Conservation (phyloP, 30 jellyfish, hydroid and myxozoan species). For the Aurelia sp. region DNA sequence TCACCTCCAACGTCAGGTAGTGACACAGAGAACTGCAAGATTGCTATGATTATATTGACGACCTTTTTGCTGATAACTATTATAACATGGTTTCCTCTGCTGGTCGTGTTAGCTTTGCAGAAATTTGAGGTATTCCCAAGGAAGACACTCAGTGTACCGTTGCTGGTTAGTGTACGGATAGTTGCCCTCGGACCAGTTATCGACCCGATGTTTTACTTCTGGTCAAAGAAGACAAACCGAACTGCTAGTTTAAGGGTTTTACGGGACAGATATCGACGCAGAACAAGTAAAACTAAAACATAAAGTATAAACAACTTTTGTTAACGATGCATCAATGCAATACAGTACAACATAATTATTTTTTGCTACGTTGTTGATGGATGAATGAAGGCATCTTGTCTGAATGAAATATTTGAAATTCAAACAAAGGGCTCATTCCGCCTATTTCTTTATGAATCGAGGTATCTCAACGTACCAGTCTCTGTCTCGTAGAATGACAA, state of each 20-base stretch:
- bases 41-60: slow-evolving; percentile 40
- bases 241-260: background rate
- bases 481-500: too few relatives aligned
- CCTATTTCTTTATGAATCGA: too few relatives aligned
- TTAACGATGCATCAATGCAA: too few relatives aligned
- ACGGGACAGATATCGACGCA: background rate
- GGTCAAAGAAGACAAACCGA: slow-evolving; percentile 41
- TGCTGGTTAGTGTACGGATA: slow-evolving; percentile 18
- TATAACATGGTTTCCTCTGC: slow-evolving; percentile 51
- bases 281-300: background rate
- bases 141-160: slow-evolving; percentile 1
- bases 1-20: background rate
- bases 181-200: slow-evolving; percentile 45
- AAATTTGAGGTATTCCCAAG: slow-evolving; percentile 15
- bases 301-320: too few relatives aligned
- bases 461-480: too few relatives aligned
- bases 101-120: slow-evolving; percentile 38
- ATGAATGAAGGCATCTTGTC: too few relatives aligned
- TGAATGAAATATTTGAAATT: too few relatives aligned
- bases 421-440: too few relatives aligned
- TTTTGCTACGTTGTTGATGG: too few relatives aligned
- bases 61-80: slow-evolving; percentile 22
- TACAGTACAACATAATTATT: too few relatives aligned
- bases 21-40: slow-evolving; percentile 11
- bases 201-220: slow-evolving; percentile 62